Evolutionary conservation across 2,797 vertebrate species (phyloP), one percentile per base, ranked within the genome.

Genomic region (Novumbra hubbsi): DNA sequence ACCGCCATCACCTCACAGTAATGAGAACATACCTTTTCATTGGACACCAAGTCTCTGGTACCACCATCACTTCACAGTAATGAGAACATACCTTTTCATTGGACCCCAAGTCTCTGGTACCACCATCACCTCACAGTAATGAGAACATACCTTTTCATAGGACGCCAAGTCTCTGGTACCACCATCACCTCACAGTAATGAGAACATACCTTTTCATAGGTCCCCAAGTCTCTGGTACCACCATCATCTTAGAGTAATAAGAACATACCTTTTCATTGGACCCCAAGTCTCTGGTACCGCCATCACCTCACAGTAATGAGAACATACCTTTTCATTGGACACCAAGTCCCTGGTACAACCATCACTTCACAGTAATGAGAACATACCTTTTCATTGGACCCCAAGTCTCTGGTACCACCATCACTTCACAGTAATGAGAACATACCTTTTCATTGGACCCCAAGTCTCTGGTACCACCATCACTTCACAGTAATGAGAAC

Each of bases 291-390:
- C 50, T 52, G 50, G n/a, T n/a, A 30, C 60, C 68, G 14, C 57
- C 57, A 55, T 75, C 73, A 62, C 71, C 76, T 80, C 75, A 64
- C n/a, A n/a, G n/a, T n/a, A n/a, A n/a, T n/a, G n/a, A n/a, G n/a
- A n/a, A 28, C 45, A 63, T n/a, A 14, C 2, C 5, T 38, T 38
- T 38, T 38, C 34, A 38, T 38, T 4, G 34, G 34, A 38, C 34
- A 4, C 34, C 17, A 52, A 52, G 50, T n/a, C 50, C n/a, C 50
- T 52, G 50, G n/a, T n/a, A 30, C 60, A 62, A 17, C 57, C 57
- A 55, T 75, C 73, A 62, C n/a, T n/a, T n/a, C n/a, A n/a, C n/a
- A n/a, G n/a, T n/a, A n/a, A n/a, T n/a, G n/a, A n/a, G n/a, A n/a
- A 28, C 45, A 63, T n/a, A 14, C 2, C 5, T 38, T 38, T 38